These are phyloP conservation scores for Gallinago media DNA, from an alignment of 2,113 vertebrate species.

Conservation along the genomic window DNA sequence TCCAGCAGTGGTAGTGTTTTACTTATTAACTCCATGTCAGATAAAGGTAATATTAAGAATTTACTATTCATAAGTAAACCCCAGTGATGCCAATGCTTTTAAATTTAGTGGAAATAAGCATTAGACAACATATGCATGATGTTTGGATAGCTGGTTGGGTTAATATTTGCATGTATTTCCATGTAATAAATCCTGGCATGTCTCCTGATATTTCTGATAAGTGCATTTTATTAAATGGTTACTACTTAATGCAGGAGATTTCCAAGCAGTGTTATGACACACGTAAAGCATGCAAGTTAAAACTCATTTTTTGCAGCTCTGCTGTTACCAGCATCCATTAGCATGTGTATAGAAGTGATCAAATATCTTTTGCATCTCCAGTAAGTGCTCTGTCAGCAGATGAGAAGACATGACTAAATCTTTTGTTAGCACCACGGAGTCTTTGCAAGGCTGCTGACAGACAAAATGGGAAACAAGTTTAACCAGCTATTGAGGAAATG, in stretches of 20 bases:
- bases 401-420: conserved; percentile 54
- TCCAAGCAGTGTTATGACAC: conserved; percentile 46
- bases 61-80: not conserved
- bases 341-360: conserved; percentile 43
- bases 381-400: conserved; percentile 65
- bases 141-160: conserved; percentile 15
- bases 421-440: conserved; percentile 42
- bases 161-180: conserved; percentile 36
- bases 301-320: conserved; percentile 50
- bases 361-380: conserved; percentile 52
- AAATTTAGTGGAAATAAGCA: not conserved
- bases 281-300: conserved; percentile 54
- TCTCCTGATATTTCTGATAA: conserved; percentile 35
- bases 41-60: not conserved
- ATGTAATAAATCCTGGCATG: conserved; percentile 16
- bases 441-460: conserved; percentile 60
- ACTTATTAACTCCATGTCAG: not conserved
- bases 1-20: not conserved
- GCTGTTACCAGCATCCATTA: conserved; percentile 33
- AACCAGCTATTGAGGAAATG: conserved; percentile 65
- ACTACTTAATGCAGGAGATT: conserved; percentile 46
- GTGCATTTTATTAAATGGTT: conserved; percentile 49
- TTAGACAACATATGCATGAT: not conserved
- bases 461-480: conserved; percentile 47
- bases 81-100: not conserved